Base-by-base conservation (phyloP, 2,113 vertebrate genomes). In the Nothoprocta pentlandii region DNA sequence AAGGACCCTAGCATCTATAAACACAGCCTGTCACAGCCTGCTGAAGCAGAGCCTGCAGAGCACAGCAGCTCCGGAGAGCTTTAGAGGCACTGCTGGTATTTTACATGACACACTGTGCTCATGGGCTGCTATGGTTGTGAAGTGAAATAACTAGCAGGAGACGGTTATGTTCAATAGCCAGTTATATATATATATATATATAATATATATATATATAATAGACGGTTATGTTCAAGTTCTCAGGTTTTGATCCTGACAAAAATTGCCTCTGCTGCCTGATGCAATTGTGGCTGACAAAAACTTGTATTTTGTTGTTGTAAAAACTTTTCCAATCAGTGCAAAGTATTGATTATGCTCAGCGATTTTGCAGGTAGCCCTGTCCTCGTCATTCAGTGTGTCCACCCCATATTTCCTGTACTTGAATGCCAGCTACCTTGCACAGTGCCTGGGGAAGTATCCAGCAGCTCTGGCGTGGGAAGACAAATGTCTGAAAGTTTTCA, bases 11-110 rank as follows among this genome's bases (percentile, higher is more conserved):
- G 25, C n/a, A 53, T 34, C 12, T 47, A 12, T 67, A 62, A 0
- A 0, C 1, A 1, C 47, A 19, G 16, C 20, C 21, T 62, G 77
- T 68, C 34, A 87, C 87, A 84, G 15, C 44, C n/a, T 3, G 0
- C 39, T 51, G 59, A 80, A 59, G 34, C 59, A 80, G 13, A 2
- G 8, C 34, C 25, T 8, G 12, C 5, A 12, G 4, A 8, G 2
- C 62, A 9, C 62, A 73, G 47, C 13, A 23, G 53, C 42, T 91
- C n/a, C 10, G 6, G 15, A 80, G 36, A 11, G 14, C 54, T 93
- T 85, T 62, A 36, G 39, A 59, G 20, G 8, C 25, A 53, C 30
- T 79, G 42, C 9, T 66, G 64, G 9, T 89, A 19, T 74, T 87
- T 82, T 69, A 80, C 42, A 34, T 12, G 62, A 70, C 80, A 42